phyloP scores from a whole-genome alignment of 1,140 invertebrate genomes.

The Schlechtendalia chinensis region DNA sequence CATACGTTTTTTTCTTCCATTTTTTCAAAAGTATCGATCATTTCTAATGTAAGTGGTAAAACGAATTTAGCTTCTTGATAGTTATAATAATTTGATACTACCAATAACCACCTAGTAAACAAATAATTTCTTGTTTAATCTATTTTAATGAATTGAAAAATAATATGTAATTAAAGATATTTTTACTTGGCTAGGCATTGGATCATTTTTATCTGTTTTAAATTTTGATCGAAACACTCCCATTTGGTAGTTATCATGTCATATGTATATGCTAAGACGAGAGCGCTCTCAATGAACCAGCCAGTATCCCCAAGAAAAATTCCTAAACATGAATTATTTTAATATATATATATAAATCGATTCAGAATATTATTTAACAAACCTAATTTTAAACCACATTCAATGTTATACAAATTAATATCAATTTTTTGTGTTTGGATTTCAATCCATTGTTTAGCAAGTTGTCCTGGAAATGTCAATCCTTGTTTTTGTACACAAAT shows the following conservation, averaged over 20 bases:
- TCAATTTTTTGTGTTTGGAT: neutral
- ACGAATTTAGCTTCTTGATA: slow-evolving; percentile 58
- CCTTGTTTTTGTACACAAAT: slow-evolving; percentile 38
- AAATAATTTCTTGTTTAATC: no score
- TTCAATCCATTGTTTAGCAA: slow-evolving; percentile 24
- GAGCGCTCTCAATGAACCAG: slow-evolving; percentile 73
- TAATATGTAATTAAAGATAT: no score
- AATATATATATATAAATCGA: no score
- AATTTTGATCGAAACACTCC: slow-evolving; percentile 58
- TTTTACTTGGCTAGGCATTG: slow-evolving; percentile 62
- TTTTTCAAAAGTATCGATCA: neutral
- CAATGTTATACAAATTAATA: neutral
- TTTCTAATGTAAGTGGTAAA: neutral
- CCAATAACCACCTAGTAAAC: slow-evolving; percentile 51
- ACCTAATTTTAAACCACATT: slow-evolving; percentile 27
- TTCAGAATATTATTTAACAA: neutral
- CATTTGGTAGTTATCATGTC: slow-evolving; percentile 61
- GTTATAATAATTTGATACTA: slow-evolving; percentile 71
- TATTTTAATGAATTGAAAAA: no score
- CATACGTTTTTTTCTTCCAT: slow-evolving; percentile 10
- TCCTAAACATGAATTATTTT: slow-evolving; percentile 58
- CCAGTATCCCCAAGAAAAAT: slow-evolving; percentile 83
- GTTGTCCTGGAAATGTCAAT: slow-evolving; percentile 23
- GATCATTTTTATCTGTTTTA: slow-evolving; percentile 69
- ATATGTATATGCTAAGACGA: slow-evolving; percentile 66